Evolutionary conservation across 2,888 invertebrate genomes (phyloP), one percentile per base, ranked within the genome.

Genomic region (Clistopyga incitator): DNA sequence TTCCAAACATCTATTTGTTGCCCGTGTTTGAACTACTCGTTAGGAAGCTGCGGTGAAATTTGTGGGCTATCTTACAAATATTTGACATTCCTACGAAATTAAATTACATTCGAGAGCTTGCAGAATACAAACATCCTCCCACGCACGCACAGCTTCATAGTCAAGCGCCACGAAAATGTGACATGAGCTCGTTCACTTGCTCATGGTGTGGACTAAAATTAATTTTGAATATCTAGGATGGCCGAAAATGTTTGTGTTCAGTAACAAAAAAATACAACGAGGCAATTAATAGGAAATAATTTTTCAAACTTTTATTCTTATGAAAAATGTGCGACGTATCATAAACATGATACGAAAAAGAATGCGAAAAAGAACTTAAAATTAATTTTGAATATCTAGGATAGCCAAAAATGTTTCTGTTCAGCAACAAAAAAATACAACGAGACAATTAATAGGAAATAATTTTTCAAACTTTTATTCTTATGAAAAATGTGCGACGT

Each of bases 11-110:
- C 23, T 6, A 18, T 45, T 42, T 20, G 13, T n/a, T 11, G 13
- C 15, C 23, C 13, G 29, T n/a, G 59, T 59, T 59, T 13, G 25
- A 13, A 47, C 56, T 23, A n/a, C 45, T 45, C 29, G 47, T 72
- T 72, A 56, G 23, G 25, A 72, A 59, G 34, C 45, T 59, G 45
- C 10, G 72, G 59, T 59, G n/a, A 56, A 56, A n/a, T 59, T 59
- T 72, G 25, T 23, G 45, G 6, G 52, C 15, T 13, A 25, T 59
- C 72, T 47, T 29, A 59, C 56, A 72, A 72, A 45, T 59, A 72
- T 72, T 72, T 45, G 47, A 56, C 59, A 72, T 72, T 72, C 47
- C 72, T 3, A n/a, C 45, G 59, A 38, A 47, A 72, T 72, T 72
- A 38, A 59, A 72, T 42, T 56, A 42, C 59, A 72, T 59, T 59